Evolutionary conservation across 2,113 vertebrate genomes (phyloP), one percentile per base, ranked within the genome.

Genomic region (Felis chaus): DNA sequence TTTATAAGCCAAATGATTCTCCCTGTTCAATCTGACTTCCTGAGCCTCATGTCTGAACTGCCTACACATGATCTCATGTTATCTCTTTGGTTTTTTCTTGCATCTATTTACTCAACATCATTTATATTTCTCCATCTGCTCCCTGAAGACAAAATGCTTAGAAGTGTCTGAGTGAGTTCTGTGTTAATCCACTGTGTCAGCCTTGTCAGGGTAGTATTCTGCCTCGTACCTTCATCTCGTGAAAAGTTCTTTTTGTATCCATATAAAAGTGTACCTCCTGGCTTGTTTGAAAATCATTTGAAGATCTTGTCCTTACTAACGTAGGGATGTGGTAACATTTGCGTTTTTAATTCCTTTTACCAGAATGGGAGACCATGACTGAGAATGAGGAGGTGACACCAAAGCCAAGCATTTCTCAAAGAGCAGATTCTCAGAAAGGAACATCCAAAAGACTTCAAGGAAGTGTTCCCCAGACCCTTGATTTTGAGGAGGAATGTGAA

Each of bases 301-400:
- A 93, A 94, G 82, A 78, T 81, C 74, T 73, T 79, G 10, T 79
- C 92, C 41, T 94, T 29, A 73, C 36, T 69, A 61, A 88, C n/a
- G 45, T 39, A 65, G 84, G 18, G 25, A 83, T 31, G 0, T 81
- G 48, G 57, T 97, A 95, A 97, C 65, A 91, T 97, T 92, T 90
- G 5, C 15, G 39, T 92, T 95, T 98, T 89, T 66, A 45, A 94
- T 97, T 97, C 53, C 78, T 93, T 97, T 97, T 91, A 86, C 89
- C 88, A 98, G 97, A 97, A 88, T 97, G 97, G 97, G 97, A 97
- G 53, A 82, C 80, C 33, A 97, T 97, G 97, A 68, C 91, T 11
- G 97, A 97, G 80, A 91, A 91, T 95, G 97, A 94, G 45, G 97
- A 97, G 57, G 69, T 92, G 80, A 76, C 85, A 33, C 83, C 88